Conservation (phyloP, 1,140 invertebrate species). For the Sminthurinus signatus region DNA sequence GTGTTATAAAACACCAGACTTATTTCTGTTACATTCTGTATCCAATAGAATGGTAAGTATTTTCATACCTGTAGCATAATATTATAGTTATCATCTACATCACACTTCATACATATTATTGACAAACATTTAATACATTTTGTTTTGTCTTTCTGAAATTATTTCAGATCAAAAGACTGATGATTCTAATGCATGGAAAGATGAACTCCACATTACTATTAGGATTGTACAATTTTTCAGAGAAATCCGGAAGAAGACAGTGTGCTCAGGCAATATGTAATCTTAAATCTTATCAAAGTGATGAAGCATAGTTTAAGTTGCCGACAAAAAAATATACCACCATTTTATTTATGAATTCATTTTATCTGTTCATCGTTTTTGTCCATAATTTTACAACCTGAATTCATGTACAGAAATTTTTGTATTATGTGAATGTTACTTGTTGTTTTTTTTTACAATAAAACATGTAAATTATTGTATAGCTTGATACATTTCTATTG, state of each 20-base stretch:
- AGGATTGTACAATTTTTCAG: slow-evolving; percentile 18
- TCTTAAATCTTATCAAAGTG: slow-evolving; percentile 19
- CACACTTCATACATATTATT: neutral
- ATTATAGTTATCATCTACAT: too few relatives aligned
- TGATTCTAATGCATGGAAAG: slow-evolving; percentile 29
- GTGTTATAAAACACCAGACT: slow-evolving; percentile 24
- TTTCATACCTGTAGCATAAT: neutral
- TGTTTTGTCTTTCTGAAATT: neutral
- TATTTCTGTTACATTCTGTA: slow-evolving; percentile 19
- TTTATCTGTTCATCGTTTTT: too few relatives aligned
- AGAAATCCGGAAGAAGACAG: slow-evolving; percentile 18
- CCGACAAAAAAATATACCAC: neutral
- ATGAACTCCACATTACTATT: slow-evolving; percentile 24
- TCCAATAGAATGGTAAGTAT: slow-evolving; percentile 25
- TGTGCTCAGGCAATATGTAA: slow-evolving; percentile 31
- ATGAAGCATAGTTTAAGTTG: neutral
- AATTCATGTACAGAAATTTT: too few relatives aligned
- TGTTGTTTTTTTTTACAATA: too few relatives aligned
- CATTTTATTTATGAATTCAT: too few relatives aligned
- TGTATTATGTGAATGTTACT: too few relatives aligned
- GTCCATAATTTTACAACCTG: too few relatives aligned
- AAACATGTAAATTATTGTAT: too few relatives aligned
- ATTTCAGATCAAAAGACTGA: slow-evolving; percentile 27
- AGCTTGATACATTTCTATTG: too few relatives aligned
- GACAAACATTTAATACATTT: neutral